Evolutionary conservation across 1,140 invertebrate genomes (phyloP).

Genomic region (Teleopsis dalmanni): DNA sequence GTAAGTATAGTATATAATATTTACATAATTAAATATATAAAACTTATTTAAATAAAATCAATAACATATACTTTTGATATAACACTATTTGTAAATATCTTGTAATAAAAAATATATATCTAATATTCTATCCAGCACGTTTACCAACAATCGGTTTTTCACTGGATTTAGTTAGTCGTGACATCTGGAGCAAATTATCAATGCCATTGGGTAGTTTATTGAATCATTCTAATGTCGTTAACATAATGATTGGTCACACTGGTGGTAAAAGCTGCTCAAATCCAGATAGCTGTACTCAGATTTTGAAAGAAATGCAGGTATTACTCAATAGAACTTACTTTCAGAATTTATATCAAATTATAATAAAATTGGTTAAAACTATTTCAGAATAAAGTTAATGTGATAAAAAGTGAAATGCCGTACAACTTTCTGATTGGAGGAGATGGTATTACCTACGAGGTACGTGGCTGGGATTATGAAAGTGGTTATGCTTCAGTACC

Average conservation of each 20-base stretch:
- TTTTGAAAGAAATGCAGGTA: slow-evolving; percentile 27
- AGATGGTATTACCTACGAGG: slow-evolving; percentile 32
- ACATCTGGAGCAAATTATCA: slow-evolving; percentile 25
- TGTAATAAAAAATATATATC: too few relatives aligned
- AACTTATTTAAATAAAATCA: too few relatives aligned
- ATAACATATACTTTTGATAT: too few relatives aligned
- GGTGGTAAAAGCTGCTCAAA: slow-evolving; percentile 18
- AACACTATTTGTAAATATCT: too few relatives aligned
- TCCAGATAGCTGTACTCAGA: slow-evolving; percentile 17
- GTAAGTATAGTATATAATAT: too few relatives aligned
- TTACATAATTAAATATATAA: too few relatives aligned
- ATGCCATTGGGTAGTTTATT: slow-evolving; percentile 12
- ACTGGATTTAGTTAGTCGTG: slow-evolving; percentile 27
- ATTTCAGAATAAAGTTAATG: neutral
- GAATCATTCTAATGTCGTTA: slow-evolving; percentile 15
- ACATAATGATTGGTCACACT: slow-evolving; percentile 32
- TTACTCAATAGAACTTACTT: neutral
- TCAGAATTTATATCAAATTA: neutral
- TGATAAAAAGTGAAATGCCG: slow-evolving; percentile 24
- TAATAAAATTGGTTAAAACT: neutral
- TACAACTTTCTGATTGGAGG: slow-evolving; percentile 36
- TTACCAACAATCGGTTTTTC: slow-evolving; percentile 18
- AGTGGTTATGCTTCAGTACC: slow-evolving; percentile 18
- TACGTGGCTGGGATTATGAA: slow-evolving; percentile 28
- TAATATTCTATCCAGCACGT: too few relatives aligned